Conservation (phyloP, 2,113 vertebrate species). For the Meriones unguiculatus region DNA sequence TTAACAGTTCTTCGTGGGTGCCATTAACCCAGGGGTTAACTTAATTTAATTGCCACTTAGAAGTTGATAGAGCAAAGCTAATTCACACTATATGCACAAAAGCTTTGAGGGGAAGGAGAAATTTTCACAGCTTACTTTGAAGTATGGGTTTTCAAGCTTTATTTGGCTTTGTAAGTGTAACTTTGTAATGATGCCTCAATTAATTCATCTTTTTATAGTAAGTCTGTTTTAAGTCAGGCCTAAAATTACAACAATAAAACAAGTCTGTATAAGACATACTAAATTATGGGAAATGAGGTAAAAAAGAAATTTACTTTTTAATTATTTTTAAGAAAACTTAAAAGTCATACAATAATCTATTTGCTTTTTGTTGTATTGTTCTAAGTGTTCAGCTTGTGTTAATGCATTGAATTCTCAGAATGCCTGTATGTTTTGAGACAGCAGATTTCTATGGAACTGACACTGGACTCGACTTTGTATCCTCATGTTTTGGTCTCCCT, state of each 20-base stretch:
- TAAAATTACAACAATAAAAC: not conserved
- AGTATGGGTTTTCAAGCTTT: constrained; percentile 40
- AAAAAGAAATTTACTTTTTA: constrained; percentile 33
- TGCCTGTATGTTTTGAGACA: not conserved
- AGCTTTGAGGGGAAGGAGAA: not conserved
- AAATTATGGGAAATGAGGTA: constrained; percentile 16
- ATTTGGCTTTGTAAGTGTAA: constrained; percentile 49
- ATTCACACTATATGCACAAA: not conserved
- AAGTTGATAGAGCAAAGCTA: constrained; percentile 26
- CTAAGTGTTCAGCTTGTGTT: not conserved
- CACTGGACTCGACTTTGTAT: not conserved
- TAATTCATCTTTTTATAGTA: constrained; percentile 5
- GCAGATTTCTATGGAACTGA: not conserved
- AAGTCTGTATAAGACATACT: constrained; percentile 25
- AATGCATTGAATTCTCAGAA: constrained; percentile 23
- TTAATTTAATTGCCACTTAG: constrained; percentile 60
- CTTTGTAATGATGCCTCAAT: not conserved
- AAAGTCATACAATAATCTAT: not conserved
- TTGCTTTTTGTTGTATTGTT: not conserved
- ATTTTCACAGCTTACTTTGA: not conserved
- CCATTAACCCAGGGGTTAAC: constrained; percentile 40
- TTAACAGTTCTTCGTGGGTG: not conserved
- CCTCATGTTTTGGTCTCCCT: not conserved
- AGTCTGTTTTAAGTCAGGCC: constrained; percentile 25
- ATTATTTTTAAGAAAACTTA: constrained; percentile 32